Base-by-base conservation (phyloP, 1,140 invertebrate species). In the Gryon sp. region DNA sequence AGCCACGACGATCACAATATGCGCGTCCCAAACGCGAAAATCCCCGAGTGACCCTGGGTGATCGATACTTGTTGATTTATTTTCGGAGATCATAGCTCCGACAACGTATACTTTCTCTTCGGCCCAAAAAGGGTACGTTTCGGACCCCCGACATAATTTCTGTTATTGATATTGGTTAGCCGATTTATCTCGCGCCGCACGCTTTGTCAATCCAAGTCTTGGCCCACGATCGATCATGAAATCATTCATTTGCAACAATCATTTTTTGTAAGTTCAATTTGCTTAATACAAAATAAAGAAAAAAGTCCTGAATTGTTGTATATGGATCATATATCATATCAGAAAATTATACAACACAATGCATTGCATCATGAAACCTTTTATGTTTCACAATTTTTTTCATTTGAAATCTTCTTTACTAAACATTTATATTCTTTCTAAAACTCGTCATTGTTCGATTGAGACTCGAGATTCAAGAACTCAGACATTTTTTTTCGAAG, bases 31-130 rank as follows among this genome's bases (percentile, higher is more conserved):
- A 55, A 59, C 45, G 45, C 59, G 19, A n/a, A n/a, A n/a, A 62
- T 62, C 52, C 43, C 53, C 24, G 22, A 70, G 48, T 62, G 76
- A 72, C 66, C 77, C 57, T 63, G 20, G 45, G 59, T 63, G 60
- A 66, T 72, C 74, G 53, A 68, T 76, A 66, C 60, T 75, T 55
- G 43, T 34, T 72, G 45, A 73, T 68, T 77, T 72, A 70, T 77
- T 77, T 77, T 73, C 36, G 62, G 73, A 50, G 12, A 50, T 62
- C 55, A 20, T 18, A 34, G 16, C 28, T 5, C 38, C 53, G 28
- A 30, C 68, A 73, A 68, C 75, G 57, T 77, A 72, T 77, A 77
- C 75, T 78, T 72, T 78, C 68, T 48, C 62, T 60, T 76, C 59
- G 19, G 34, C 36, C n/a, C n/a, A n/a, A n/a, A 26, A 76, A 41